These are phyloP conservation scores for Cavia aperea DNA, from an alignment of 2,113 vertebrate genomes.

Conservation along the genomic window DNA sequence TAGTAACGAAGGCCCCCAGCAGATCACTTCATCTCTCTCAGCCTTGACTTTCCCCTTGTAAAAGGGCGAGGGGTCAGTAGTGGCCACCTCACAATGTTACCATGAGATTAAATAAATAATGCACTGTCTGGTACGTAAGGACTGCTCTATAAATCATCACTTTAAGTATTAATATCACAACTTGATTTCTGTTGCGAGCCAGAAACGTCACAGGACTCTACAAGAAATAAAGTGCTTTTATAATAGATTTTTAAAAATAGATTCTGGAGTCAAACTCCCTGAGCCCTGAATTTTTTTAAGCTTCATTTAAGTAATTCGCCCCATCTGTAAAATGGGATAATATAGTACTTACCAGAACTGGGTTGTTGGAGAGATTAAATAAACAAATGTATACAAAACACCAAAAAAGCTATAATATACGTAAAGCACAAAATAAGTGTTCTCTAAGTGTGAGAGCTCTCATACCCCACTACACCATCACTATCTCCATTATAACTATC, in stretches of 20 bases:
- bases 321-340: not conserved
- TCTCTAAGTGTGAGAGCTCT: not conserved
- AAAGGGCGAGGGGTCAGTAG: not conserved
- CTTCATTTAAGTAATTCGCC: not conserved
- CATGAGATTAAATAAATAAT: not conserved
- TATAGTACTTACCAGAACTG: not conserved
- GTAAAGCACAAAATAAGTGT: not conserved
- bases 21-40: not conserved
- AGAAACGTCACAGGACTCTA: not conserved
- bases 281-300: not conserved
- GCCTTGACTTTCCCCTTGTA: not conserved
- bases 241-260: not conserved
- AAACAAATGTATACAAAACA: not conserved
- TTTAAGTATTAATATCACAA: not conserved
- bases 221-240: not conserved
- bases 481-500: no score
- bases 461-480: no score
- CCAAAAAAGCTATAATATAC: not conserved
- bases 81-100: not conserved
- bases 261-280: not conserved
- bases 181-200: slow-evolving; percentile 25
- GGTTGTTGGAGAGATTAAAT: not conserved
- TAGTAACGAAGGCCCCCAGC: not conserved
- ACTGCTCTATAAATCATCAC: not conserved
- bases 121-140: not conserved